Evolutionary conservation across 2,113 vertebrate species (phyloP).

Genomic region (Oreochromis tanganicae): DNA sequence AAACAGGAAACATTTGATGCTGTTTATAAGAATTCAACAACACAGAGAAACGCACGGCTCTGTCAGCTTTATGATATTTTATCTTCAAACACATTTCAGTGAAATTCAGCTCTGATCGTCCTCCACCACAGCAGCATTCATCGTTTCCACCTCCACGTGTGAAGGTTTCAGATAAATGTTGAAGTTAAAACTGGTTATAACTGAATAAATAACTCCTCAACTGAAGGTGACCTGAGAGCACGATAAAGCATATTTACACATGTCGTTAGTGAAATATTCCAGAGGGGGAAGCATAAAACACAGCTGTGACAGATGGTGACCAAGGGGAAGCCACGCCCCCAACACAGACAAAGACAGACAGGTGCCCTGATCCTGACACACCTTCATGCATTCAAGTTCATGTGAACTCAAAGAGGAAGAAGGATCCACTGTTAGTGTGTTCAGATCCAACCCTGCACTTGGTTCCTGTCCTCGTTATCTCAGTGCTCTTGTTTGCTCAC

Average conservation of each 20-base stretch:
- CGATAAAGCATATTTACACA: neutral
- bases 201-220: neutral
- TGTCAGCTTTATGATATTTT: neutral
- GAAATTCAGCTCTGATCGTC: neutral
- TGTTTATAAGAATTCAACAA: accelerated
- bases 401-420: neutral
- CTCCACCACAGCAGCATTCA: accelerated
- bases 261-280: neutral
- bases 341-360: neutral
- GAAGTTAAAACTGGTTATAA: neutral
- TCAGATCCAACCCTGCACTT: neutral
- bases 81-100: neutral
- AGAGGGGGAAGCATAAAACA: neutral
- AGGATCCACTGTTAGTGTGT: neutral
- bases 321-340: neutral
- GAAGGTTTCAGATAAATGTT: neutral
- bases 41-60: accelerated
- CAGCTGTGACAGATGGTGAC: accelerated
- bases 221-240: accelerated
- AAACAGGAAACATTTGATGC: accelerated
- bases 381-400: neutral
- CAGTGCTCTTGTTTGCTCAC: neutral
- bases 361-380: accelerated
- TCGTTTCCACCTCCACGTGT: accelerated
- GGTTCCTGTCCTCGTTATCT: neutral